Percentiles rank a stretch among this genome's conserved stretches.
Conservation (phyloP, 2,113 vertebrate genomes). For the Daphoenositta chrysoptera region DNA sequence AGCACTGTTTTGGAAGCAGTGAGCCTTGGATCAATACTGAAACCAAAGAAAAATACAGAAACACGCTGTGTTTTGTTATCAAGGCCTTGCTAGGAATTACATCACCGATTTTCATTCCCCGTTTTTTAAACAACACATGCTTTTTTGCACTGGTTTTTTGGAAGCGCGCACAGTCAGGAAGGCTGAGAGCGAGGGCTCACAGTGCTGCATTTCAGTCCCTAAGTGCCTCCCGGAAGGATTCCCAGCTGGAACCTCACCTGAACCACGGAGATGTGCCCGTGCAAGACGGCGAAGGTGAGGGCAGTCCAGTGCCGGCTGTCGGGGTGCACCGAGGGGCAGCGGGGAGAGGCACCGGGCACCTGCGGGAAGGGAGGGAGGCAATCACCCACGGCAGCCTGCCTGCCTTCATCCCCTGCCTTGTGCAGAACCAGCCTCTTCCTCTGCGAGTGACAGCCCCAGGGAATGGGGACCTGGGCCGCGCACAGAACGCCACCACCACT, state of each 20-base stretch:
- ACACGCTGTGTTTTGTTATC: background rate
- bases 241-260: slow-evolving; percentile 74
- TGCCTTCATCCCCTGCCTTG: background rate
- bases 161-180: background rate
- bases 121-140: accelerated
- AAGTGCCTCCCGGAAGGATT: background rate
- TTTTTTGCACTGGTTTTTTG: background rate
- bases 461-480: background rate
- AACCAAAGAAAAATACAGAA: background rate
- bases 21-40: background rate
- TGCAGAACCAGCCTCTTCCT: background rate
- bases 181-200: accelerated
- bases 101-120: background rate
- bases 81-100: background rate
- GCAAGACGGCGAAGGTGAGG: slow-evolving; percentile 90
- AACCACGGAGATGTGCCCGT: slow-evolving; percentile 94
- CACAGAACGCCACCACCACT: background rate
- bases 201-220: background rate
- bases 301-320: slow-evolving; percentile 95
- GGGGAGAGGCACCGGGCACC: slow-evolving; percentile 86
- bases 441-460: background rate
- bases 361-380: slow-evolving; percentile 28
- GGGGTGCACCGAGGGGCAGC: slow-evolving; percentile 90
- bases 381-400: background rate
- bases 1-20: background rate